Evolutionary conservation across 2,113 vertebrate species (phyloP).

Genomic region (Microtus ochrogaster): DNA sequence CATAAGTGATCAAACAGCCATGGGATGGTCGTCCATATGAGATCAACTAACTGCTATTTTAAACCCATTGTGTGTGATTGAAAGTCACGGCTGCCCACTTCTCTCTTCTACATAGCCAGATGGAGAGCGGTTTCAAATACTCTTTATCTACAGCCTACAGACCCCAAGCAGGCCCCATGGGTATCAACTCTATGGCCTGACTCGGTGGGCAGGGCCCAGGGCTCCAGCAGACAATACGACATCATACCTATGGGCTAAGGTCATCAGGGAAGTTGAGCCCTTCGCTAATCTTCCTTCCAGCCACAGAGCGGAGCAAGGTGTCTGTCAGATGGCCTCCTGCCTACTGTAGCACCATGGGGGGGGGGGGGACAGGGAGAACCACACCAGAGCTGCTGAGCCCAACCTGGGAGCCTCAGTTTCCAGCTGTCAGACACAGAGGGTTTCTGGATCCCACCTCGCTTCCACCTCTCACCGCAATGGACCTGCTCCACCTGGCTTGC

Average conservation of each 20-base stretch:
- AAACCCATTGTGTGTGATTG: too few species aligned
- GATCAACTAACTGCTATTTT: background rate
- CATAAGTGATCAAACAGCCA: accelerated
- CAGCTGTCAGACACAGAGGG: too few species aligned
- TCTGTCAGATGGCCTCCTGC: constrained; percentile 87
- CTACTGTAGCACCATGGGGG: constrained; percentile 86
- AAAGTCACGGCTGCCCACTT: background rate
- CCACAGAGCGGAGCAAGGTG: constrained; percentile 95
- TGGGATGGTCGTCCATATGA: accelerated
- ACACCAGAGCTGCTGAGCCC: background rate
- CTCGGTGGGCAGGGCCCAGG: background rate
- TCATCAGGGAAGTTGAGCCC: constrained; percentile 98
- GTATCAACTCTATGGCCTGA: background rate
- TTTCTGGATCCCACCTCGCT: background rate
- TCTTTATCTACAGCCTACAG: too few species aligned
- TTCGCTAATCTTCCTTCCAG: constrained; percentile 99
- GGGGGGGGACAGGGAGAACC: background rate
- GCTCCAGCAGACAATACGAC: background rate
- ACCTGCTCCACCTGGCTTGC: constrained; percentile 95
- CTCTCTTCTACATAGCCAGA: background rate
- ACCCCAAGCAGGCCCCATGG: background rate
- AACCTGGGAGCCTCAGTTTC: background rate
- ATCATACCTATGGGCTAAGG: constrained; percentile 90
- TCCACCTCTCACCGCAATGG: constrained; percentile 90
- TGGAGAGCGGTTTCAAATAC: background rate